Evolutionary conservation across 2,113 vertebrate species (phyloP).

Genomic region (Pholis gunnellus): DNA sequence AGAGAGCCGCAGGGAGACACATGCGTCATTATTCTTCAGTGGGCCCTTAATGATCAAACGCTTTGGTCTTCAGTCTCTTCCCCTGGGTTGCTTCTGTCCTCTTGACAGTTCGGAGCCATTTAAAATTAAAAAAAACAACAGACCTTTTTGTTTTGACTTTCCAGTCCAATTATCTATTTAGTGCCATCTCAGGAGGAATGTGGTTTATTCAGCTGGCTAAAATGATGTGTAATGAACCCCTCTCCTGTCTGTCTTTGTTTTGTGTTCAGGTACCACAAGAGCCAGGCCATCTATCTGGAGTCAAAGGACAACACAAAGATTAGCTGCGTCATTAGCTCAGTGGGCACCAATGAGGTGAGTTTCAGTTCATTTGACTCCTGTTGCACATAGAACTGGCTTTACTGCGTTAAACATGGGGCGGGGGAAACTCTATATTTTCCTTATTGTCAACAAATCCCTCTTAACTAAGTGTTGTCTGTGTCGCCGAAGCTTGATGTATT

Average conservation of each 20-base stretch:
- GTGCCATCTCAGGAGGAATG: constrained; percentile 41
- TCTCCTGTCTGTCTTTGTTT: constrained; percentile 11
- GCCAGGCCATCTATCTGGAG: constrained; percentile 98
- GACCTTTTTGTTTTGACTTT: constrained; percentile 60
- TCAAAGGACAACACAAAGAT: constrained; percentile 99
- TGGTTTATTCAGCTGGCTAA: constrained; percentile 33
- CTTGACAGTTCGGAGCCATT: constrained; percentile 54
- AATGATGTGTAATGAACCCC: constrained; percentile 36
- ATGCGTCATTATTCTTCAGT: constrained; percentile 48
- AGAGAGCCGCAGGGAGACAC: constrained; percentile 28
- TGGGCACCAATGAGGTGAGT: constrained; percentile 95
- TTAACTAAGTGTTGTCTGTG: background rate
- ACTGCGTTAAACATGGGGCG: background rate
- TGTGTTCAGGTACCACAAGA: constrained; percentile 95
- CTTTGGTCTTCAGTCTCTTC: constrained; percentile 41
- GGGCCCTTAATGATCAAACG: constrained; percentile 59
- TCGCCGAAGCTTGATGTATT: too few species aligned
- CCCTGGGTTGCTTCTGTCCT: constrained; percentile 37
- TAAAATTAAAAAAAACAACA: constrained; percentile 20
- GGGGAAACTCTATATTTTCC: background rate
- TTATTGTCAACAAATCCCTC: background rate
- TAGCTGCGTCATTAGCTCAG: constrained; percentile 98
- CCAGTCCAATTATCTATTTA: constrained; percentile 61
- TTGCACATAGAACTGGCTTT: background rate
- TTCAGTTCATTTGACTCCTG: background rate